phyloP scores from a whole-genome alignment of 2,888 invertebrate genomes.

The Cephus pygmeus region DNA sequence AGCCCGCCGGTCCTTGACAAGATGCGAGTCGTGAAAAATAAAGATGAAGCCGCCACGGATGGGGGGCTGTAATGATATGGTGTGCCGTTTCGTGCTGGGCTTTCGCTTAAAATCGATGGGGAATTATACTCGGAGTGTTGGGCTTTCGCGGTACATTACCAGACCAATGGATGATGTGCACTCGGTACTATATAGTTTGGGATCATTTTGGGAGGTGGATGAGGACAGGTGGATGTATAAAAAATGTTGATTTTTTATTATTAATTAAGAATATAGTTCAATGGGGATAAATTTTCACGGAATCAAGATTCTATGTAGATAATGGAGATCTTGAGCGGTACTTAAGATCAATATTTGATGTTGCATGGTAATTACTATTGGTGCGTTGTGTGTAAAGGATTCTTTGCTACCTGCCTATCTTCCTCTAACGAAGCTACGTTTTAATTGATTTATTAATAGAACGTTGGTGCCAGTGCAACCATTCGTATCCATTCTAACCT shows the following conservation, averaged over 20 bases:
- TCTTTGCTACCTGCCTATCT: background rate
- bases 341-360: background rate
- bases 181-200: background rate
- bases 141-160: background rate
- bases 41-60: slow-evolving; percentile 13
- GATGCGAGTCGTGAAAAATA: slow-evolving; percentile 27
- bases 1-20: slow-evolving; percentile 24
- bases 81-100: slow-evolving; percentile 34
- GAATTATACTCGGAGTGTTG: slow-evolving; percentile 25
- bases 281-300: background rate
- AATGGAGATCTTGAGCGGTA: background rate
- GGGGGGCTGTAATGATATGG: slow-evolving; percentile 37
- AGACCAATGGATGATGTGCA: background rate
- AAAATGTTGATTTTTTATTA: background rate
- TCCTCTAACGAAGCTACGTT: background rate
- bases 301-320: background rate
- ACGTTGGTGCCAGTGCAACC: background rate
- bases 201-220: background rate
- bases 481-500: background rate
- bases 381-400: background rate
- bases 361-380: background rate
- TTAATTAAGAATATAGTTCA: background rate
- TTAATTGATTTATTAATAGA: background rate
- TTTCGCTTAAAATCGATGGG: slow-evolving; percentile 45
- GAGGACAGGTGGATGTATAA: background rate